These are phyloP conservation scores for Autographa gamma DNA, from an alignment of 2,888 invertebrate genomes.

Conservation along the genomic window DNA sequence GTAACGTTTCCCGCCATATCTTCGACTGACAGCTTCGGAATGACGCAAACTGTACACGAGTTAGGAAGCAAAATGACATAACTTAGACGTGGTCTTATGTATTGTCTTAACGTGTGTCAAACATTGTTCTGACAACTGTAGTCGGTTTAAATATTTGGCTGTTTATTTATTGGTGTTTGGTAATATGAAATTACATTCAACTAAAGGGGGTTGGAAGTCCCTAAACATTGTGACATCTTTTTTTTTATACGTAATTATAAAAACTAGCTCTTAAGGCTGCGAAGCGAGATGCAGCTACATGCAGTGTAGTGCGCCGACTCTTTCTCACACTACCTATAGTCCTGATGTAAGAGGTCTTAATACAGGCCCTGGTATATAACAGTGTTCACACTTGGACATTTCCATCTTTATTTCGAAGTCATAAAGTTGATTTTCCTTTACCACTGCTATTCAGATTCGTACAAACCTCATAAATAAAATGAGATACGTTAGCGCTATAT, in stretches of 20 bases:
- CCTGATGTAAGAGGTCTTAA: too few species aligned
- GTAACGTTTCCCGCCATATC: constrained; percentile 29
- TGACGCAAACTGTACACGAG: constrained; percentile 32
- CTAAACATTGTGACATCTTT: too few species aligned
- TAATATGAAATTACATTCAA: not conserved
- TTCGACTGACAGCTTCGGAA: constrained; percentile 36
- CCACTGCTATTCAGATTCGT: not conserved
- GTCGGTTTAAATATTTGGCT: not conserved
- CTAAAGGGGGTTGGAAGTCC: too few species aligned
- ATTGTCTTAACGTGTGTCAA: not conserved
- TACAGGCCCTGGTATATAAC: too few species aligned
- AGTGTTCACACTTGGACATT: too few species aligned
- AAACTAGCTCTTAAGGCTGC: too few species aligned
- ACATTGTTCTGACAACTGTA: not conserved
- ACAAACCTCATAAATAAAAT: constrained; percentile 6
- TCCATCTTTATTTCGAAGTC: not conserved
- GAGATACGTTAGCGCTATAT: constrained; percentile 3
- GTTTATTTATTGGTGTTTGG: not conserved
- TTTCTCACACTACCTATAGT: too few species aligned
- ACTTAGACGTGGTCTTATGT: not conserved
- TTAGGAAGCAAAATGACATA: constrained; percentile 40
- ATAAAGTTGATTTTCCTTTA: not conserved
- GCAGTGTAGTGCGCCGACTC: too few species aligned
- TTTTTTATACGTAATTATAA: too few species aligned
- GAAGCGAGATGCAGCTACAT: too few species aligned